phyloP scores from a whole-genome alignment of 2,113 vertebrate genomes.

The Panurus biarmicus region DNA sequence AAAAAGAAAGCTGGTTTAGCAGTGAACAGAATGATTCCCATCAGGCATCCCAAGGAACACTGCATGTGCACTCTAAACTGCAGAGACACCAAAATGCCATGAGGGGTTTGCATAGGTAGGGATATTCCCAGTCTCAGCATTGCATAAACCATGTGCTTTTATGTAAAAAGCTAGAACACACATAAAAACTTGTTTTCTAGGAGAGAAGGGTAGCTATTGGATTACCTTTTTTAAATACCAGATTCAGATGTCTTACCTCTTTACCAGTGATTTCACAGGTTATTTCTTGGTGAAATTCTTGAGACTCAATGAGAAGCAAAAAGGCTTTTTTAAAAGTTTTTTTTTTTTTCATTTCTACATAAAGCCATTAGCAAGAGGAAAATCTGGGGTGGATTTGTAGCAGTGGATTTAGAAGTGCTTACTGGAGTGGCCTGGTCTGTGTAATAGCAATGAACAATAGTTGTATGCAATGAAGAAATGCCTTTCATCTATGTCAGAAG shows the following conservation, averaged over 20 bases:
- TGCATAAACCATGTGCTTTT: not conserved
- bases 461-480: not conserved
- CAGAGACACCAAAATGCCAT: not conserved
- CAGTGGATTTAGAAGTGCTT: not conserved
- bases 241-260: not conserved
- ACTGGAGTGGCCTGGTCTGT: not conserved
- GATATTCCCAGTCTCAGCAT: not conserved
- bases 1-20: not conserved
- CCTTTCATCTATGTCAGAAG: not conserved
- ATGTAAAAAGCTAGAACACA: not conserved
- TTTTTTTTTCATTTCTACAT: not conserved
- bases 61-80: not conserved
- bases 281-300: not conserved
- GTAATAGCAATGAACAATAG: not conserved
- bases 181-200: not conserved
- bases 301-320: not conserved
- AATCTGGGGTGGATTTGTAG: not conserved
- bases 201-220: not conserved
- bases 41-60: not conserved
- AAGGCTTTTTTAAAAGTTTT: not conserved
- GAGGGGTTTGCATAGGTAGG: not conserved
- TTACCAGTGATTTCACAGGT: not conserved
- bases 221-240: not conserved
- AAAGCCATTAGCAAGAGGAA: not conserved
- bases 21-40: not conserved